phyloP scores from a whole-genome alignment of 1,140 invertebrate genomes.

The Maconellicoccus hirsutus region DNA sequence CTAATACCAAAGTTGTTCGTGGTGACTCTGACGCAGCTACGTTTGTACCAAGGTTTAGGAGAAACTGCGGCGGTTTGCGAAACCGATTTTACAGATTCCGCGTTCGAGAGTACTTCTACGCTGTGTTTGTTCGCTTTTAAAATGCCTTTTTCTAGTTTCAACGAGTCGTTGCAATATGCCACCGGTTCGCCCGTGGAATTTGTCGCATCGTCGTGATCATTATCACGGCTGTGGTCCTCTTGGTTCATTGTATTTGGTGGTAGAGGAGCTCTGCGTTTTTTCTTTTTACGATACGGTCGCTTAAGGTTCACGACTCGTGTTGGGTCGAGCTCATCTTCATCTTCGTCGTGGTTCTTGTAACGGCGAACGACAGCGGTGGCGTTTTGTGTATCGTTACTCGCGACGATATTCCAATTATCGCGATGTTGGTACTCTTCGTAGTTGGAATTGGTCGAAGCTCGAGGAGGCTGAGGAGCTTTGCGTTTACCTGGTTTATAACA shows the following conservation, averaged over 20 bases:
- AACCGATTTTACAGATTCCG: constrained; percentile 18
- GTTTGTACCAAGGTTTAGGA: constrained; percentile 53
- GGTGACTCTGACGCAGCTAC: constrained; percentile 30
- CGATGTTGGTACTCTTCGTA: too few relatives aligned
- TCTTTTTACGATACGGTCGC: constrained; percentile 36
- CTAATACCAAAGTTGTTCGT: not conserved
- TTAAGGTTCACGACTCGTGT: constrained; percentile 2
- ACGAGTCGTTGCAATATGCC: constrained; percentile 36
- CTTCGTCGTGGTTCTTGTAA: too few relatives aligned
- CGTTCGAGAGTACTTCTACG: constrained; percentile 6
- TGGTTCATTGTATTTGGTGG: constrained; percentile 36
- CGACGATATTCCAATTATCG: too few relatives aligned
- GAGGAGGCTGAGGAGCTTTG: constrained; percentile 54
- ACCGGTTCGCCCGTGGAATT: constrained; percentile 23
- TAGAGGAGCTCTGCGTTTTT: constrained; percentile 46
- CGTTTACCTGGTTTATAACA: constrained; percentile 60
- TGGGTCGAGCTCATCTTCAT: too few relatives aligned
- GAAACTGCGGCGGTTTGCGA: constrained; percentile 35
- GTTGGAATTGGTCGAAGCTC: too few relatives aligned
- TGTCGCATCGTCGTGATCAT: constrained; percentile 26
- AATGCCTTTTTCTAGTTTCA: constrained; percentile 39
- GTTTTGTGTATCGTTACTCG: too few relatives aligned
- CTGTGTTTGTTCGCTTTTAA: constrained; percentile 34
- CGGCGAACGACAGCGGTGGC: too few relatives aligned
- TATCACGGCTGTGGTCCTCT: not conserved